Evolutionary conservation across 2,113 vertebrate genomes (phyloP).

Genomic region (Engystomops pustulosus): DNA sequence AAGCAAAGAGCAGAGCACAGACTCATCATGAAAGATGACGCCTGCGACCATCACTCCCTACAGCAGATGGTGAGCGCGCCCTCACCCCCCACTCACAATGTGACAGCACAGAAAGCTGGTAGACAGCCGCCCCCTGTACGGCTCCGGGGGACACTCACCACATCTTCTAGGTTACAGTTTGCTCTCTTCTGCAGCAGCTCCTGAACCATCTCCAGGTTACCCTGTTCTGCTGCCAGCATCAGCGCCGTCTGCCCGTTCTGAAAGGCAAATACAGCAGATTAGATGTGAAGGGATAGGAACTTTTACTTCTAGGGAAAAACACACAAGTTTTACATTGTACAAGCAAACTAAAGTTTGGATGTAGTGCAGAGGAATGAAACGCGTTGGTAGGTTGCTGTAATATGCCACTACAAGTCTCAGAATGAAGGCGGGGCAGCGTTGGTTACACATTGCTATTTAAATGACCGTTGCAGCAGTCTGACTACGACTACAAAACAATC

Average conservation of each 20-base stretch:
- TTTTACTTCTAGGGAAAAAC: too few relatives aligned
- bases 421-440: too few relatives aligned
- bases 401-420: too few relatives aligned
- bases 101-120: not conserved
- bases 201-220: conserved; percentile 91
- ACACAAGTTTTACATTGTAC: too few relatives aligned
- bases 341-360: too few relatives aligned
- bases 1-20: not conserved
- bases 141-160: conserved; percentile 73
- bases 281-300: not conserved
- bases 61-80: not conserved
- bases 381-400: too few relatives aligned
- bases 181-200: conserved; percentile 93
- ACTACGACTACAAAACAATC: too few relatives aligned
- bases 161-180: conserved; percentile 92
- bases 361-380: too few relatives aligned
- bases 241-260: conserved; percentile 94
- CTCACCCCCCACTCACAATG: not conserved
- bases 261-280: conserved; percentile 25
- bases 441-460: too few relatives aligned
- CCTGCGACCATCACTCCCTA: not conserved
- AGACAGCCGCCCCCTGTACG: too few relatives aligned
- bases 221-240: conserved; percentile 95
- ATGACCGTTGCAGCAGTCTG: too few relatives aligned
- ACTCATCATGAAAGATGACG: not conserved